These are phyloP conservation scores for Manis crassicaudata DNA, from an alignment of 2,797 vertebrate genomes.

Conservation along the genomic window DNA sequence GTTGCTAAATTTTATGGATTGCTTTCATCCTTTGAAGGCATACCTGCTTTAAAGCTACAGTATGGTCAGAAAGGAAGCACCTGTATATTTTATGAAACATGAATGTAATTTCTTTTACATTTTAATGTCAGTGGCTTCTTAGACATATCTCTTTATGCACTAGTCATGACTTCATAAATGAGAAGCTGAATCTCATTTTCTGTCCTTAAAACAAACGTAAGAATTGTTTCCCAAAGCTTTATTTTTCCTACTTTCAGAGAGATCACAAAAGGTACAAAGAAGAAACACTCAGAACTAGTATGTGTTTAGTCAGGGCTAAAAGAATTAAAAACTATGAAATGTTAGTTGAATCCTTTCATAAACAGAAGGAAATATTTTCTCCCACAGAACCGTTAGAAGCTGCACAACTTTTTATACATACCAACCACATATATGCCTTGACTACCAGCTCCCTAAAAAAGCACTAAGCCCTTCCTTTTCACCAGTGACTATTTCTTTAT, in stretches of 20 bases:
- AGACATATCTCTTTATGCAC: slow-evolving; percentile 73
- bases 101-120: slow-evolving; percentile 74
- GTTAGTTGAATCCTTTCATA: slow-evolving; percentile 49
- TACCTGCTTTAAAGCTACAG: slow-evolving; percentile 72
- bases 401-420: not conserved
- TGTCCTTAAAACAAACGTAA: slow-evolving; percentile 76
- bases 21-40: slow-evolving; percentile 80
- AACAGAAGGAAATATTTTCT: slow-evolving; percentile 16
- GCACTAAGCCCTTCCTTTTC: not conserved
- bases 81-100: slow-evolving; percentile 77
- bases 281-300: slow-evolving; percentile 42
- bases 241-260: slow-evolving; percentile 75
- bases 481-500: not conserved
- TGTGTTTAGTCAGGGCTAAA: not conserved
- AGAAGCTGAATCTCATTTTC: slow-evolving; percentile 79
- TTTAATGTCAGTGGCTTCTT: slow-evolving; percentile 73
- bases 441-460: not conserved
- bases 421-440: not conserved
- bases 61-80: slow-evolving; percentile 51
- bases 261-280: slow-evolving; percentile 76
- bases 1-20: slow-evolving; percentile 79
- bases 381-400: not conserved
- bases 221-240: slow-evolving; percentile 61
- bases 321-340: slow-evolving; percentile 21
- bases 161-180: slow-evolving; percentile 80